A percentile compares a stretch with the other conserved stretches of the same genome.
These are phyloP conservation scores for Mesochorus sp. DNA, from an alignment of 2,888 invertebrate species.

Conservation along the genomic window DNA sequence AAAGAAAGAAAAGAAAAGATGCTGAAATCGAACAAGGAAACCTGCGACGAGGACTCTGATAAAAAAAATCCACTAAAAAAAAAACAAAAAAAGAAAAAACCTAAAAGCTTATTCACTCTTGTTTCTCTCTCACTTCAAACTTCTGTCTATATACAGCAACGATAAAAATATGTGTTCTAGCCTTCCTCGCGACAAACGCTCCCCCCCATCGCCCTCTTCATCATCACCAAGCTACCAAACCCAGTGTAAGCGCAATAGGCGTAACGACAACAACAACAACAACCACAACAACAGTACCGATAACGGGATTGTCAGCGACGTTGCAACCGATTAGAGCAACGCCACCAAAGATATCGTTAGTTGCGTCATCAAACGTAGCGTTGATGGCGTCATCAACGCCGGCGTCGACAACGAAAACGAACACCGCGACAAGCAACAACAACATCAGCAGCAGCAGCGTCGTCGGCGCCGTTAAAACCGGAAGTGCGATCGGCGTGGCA, in stretches of 20 bases:
- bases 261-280: conserved; percentile 54
- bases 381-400: conserved; percentile 57
- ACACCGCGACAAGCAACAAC: conserved; percentile 69
- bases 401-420: conserved; percentile 69
- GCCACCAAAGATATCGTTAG: conserved; percentile 77
- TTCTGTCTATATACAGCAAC: too few species aligned
- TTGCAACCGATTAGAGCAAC: conserved; percentile 66
- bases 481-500: background rate
- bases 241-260: conserved; percentile 68
- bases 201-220: conserved; percentile 84
- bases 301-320: conserved; percentile 35
- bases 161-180: conserved; percentile 85
- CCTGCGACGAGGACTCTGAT: too few species aligned
- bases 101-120: background rate
- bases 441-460: conserved; percentile 68
- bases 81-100: too few species aligned
- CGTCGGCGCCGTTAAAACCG: background rate
- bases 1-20: background rate
- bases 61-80: too few species aligned
- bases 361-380: conserved; percentile 70
- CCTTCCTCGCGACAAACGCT: conserved; percentile 89
- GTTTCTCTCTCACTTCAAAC: conserved; percentile 62
- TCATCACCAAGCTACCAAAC: conserved; percentile 77
- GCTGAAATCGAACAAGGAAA: too few species aligned
- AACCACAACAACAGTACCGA: conserved; percentile 66